Percentiles rank a stretch among this genome's conserved stretches.
Conservation (phyloP, 2,797 vertebrate genomes). For the Hozukius guyotensis region DNA sequence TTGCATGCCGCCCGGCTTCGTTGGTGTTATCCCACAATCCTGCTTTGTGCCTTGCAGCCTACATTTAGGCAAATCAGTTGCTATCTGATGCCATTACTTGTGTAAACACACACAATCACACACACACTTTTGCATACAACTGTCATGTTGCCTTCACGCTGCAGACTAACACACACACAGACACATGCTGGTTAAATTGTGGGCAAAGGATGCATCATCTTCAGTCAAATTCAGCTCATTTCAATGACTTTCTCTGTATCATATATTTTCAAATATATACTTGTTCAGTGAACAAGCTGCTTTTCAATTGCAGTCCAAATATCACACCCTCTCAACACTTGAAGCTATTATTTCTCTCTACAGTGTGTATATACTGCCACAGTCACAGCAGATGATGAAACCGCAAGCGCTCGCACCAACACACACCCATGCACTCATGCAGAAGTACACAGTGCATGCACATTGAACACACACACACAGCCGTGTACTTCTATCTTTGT, state of each 20-base stretch:
- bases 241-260: not conserved
- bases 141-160: not conserved
- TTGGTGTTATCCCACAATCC: constrained; percentile 60
- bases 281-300: not conserved
- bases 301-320: constrained; percentile 8
- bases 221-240: not conserved
- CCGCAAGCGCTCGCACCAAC: constrained; percentile 40
- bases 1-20: constrained; percentile 60
- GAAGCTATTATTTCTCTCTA: constrained; percentile 26
- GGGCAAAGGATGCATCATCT: not conserved
- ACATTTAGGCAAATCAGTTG: constrained; percentile 68
- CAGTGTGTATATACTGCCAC: constrained; percentile 24
- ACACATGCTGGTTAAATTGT: not conserved
- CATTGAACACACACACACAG: not conserved
- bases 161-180: not conserved
- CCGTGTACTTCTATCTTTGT: too few species aligned
- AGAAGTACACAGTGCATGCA: constrained; percentile 25
- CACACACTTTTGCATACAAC: constrained; percentile 50
- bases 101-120: constrained; percentile 52
- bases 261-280: too few species aligned
- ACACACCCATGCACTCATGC: constrained; percentile 42
- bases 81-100: constrained; percentile 23
- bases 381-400: constrained; percentile 52
- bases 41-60: constrained; percentile 57
- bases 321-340: constrained; percentile 8